Percentiles rank a stretch among this genome's conserved stretches.
phyloP scores from a whole-genome alignment of 1,140 invertebrate species.

The Drosophila tani region DNA sequence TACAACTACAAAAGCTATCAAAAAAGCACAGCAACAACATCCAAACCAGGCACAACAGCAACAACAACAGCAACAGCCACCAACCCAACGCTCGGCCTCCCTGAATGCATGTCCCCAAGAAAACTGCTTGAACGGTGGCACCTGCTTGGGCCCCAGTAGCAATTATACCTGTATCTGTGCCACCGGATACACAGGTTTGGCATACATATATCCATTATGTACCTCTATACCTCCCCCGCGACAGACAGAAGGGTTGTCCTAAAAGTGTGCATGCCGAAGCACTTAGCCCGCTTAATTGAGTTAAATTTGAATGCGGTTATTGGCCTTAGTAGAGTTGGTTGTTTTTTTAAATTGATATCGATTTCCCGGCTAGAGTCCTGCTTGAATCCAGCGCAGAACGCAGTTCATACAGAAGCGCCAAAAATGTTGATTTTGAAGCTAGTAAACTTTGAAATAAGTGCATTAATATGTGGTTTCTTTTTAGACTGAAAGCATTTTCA shows the following conservation, averaged over 20 bases:
- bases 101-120: constrained; percentile 84
- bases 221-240: constrained; percentile 34
- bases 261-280: constrained; percentile 33
- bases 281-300: constrained; percentile 14
- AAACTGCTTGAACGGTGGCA: constrained; percentile 85
- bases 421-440: background rate
- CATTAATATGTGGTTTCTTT: background rate
- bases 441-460: background rate
- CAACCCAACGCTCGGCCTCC: constrained; percentile 73
- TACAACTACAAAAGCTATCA: constrained; percentile 51
- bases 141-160: constrained; percentile 85
- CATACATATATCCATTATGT: constrained; percentile 26
- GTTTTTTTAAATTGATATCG: constrained; percentile 3
- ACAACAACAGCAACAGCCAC: constrained; percentile 57
- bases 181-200: constrained; percentile 86
- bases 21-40: constrained; percentile 35
- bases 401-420: too few relatives aligned
- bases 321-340: constrained; percentile 26
- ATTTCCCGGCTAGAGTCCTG: background rate
- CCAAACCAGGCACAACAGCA: constrained; percentile 36
- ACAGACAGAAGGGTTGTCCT: constrained; percentile 57
- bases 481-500: too few relatives aligned
- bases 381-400: background rate
- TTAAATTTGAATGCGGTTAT: constrained; percentile 41
- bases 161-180: constrained; percentile 86